Percentiles rank a stretch among this genome's conserved stretches.
Evolutionary conservation across 2,113 vertebrate species (phyloP).

Genomic region (Corythoichthys intestinalis): DNA sequence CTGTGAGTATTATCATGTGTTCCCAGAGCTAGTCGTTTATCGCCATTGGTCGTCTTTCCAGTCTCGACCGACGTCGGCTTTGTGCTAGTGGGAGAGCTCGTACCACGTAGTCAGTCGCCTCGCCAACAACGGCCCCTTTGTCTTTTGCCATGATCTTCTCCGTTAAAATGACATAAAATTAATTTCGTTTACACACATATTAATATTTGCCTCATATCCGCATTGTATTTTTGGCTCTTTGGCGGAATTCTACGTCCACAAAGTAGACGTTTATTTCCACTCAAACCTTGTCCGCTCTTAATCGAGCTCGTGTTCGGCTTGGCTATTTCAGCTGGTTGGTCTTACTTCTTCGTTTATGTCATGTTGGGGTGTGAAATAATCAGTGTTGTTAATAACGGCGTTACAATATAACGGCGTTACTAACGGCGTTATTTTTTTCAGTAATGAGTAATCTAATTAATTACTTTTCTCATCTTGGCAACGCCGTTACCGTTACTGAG

Average conservation of each 20-base stretch:
- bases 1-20: slow-evolving; percentile 50
- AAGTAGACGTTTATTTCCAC: slow-evolving; percentile 1
- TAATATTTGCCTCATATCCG: background rate
- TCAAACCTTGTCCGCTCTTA: slow-evolving; percentile 4
- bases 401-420: too few relatives aligned
- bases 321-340: slow-evolving; percentile 13
- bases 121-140: slow-evolving; percentile 69
- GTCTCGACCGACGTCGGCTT: slow-evolving; percentile 38
- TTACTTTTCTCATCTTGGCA: too few relatives aligned
- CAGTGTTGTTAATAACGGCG: too few relatives aligned
- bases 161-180: background rate
- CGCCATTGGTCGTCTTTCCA: background rate
- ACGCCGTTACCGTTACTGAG: too few relatives aligned
- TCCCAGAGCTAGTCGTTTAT: background rate
- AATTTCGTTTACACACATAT: background rate
- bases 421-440: too few relatives aligned
- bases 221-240: background rate
- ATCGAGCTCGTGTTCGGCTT: slow-evolving; percentile 11
- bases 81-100: slow-evolving; percentile 36
- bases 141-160: slow-evolving; percentile 29
- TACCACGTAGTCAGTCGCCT: slow-evolving; percentile 63
- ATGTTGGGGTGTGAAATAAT: background rate
- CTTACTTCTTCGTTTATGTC: background rate
- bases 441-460: too few relatives aligned
- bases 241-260: background rate